These are phyloP conservation scores for Trachymyrmex cornetzi DNA, from an alignment of 1,140 invertebrate genomes.

Conservation along the genomic window DNA sequence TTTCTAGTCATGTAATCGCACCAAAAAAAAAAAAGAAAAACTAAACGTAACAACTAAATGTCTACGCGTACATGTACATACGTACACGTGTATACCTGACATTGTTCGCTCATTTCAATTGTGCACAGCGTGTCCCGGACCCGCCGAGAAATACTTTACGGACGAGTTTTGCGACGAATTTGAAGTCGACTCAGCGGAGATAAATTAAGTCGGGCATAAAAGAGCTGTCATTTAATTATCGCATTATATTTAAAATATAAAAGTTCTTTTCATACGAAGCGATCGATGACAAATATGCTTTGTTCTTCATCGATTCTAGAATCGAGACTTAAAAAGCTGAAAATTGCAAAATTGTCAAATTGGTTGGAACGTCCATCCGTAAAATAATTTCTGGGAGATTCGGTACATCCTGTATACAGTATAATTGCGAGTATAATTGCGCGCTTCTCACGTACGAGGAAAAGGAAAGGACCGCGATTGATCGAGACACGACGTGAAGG, in stretches of 20 bases:
- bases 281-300: not conserved
- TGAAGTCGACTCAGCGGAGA: not conserved
- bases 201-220: not conserved
- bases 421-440: slow-evolving; percentile 24
- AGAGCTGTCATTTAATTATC: not conserved
- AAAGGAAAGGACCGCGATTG: not conserved
- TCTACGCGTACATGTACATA: slow-evolving; percentile 60
- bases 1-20: slow-evolving; percentile 83
- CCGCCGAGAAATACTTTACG: slow-evolving; percentile 9
- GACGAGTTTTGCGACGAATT: not conserved
- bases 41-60: slow-evolving; percentile 56
- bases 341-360: slow-evolving; percentile 6
- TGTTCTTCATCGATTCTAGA: not conserved
- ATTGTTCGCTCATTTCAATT: slow-evolving; percentile 26
- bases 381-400: slow-evolving; percentile 1
- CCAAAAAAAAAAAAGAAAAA: slow-evolving; percentile 12
- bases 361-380: not conserved
- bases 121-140: slow-evolving; percentile 19
- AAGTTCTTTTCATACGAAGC: not conserved
- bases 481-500: slow-evolving; percentile 5
- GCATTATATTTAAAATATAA: not conserved
- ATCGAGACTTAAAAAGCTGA: not conserved
- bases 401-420: slow-evolving; percentile 7
- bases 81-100: slow-evolving; percentile 56
- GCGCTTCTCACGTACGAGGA: slow-evolving; percentile 38